Conservation (phyloP, 2,888 invertebrate genomes). For the Helobdella robusta region DNA sequence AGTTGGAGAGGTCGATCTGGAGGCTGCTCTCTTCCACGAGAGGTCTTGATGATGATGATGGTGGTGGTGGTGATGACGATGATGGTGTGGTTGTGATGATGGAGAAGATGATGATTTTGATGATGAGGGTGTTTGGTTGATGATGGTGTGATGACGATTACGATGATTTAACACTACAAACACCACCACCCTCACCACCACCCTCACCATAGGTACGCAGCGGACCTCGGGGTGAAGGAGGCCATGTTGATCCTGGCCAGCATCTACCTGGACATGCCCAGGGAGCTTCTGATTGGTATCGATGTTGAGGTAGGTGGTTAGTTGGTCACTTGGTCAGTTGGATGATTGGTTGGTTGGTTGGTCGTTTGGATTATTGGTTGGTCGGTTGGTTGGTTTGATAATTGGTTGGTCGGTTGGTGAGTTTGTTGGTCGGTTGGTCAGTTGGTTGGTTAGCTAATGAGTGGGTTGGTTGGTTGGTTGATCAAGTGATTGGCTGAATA, state of each 20-base stretch:
- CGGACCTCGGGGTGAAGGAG: conserved; percentile 53
- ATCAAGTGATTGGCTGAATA: no score
- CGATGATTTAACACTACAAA: no score
- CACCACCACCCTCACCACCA: no score
- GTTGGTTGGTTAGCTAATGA: no score
- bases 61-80: conserved; percentile 53
- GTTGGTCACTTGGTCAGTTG: neutral
- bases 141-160: no score
- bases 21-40: conserved; percentile 54
- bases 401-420: neutral
- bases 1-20: conserved; percentile 50
- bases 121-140: no score
- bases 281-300: conserved; percentile 52
- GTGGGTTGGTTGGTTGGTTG: no score
- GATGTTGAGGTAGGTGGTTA: conserved; percentile 38
- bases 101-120: no score
- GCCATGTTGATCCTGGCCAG: conserved; percentile 52
- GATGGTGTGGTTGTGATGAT: no score
- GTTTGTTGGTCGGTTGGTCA: neutral
- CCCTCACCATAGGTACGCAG: conserved; percentile 54
- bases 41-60: conserved; percentile 53
- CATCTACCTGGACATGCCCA: conserved; percentile 51
- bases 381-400: neutral
- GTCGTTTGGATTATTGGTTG: no score
- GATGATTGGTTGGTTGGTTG: no score